Evolutionary conservation across 1,140 invertebrate species (phyloP).

Genomic region (Nylanderia fulva): DNA sequence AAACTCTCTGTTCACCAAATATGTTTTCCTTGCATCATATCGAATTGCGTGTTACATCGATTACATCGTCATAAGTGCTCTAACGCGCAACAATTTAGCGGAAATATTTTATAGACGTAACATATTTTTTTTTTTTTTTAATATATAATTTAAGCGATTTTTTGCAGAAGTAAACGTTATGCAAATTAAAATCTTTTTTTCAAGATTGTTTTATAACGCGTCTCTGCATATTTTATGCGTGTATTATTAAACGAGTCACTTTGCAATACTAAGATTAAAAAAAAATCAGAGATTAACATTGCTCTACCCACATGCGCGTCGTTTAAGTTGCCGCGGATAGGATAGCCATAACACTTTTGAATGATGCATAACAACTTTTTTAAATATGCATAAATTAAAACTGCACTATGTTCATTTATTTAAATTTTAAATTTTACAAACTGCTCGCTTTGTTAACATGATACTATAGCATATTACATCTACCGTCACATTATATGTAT

Average conservation of each 20-base stretch:
- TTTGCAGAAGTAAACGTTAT: background rate
- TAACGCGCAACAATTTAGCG: slow-evolving; percentile 38
- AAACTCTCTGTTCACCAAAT: slow-evolving; percentile 38
- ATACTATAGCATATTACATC: background rate
- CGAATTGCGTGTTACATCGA: slow-evolving; percentile 32
- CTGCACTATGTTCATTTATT: background rate
- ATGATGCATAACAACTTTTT: slow-evolving; percentile 31
- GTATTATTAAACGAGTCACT: background rate
- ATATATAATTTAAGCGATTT: background rate
- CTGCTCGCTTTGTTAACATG: slow-evolving; percentile 37
- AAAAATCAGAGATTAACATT: background rate
- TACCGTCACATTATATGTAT: slow-evolving; percentile 25
- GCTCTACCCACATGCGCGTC: too few relatives aligned
- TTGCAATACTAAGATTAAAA: background rate
- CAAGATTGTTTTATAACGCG: background rate
- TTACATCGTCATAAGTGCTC: slow-evolving; percentile 55
- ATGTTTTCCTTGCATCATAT: slow-evolving; percentile 54
- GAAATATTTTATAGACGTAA: background rate
- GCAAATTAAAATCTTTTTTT: background rate
- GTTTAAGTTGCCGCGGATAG: background rate
- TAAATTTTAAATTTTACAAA: slow-evolving; percentile 54
- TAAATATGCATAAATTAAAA: slow-evolving; percentile 35
- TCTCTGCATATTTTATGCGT: background rate
- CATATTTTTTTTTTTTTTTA: background rate
- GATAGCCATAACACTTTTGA: background rate